Evolutionary conservation across 2,888 invertebrate species (phyloP).

Genomic region (Clitarchus hookeri): DNA sequence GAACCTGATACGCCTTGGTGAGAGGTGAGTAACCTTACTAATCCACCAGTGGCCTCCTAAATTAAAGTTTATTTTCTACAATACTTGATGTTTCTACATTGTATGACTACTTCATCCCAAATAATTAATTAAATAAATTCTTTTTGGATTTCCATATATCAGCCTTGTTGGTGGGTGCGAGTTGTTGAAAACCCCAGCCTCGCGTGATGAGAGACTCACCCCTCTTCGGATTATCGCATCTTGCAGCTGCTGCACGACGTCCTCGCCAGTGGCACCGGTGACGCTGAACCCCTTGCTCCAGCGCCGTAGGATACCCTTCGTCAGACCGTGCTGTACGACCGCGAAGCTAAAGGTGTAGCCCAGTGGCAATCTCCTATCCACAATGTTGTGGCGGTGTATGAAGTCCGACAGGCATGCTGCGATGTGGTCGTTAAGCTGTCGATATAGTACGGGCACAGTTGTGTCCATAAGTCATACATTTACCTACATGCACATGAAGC

Average conservation of each 20-base stretch:
- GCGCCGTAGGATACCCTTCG: constrained; percentile 58
- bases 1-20: too few species aligned
- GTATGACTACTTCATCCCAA: too few species aligned
- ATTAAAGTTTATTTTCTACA: too few species aligned
- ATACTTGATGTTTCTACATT: too few species aligned
- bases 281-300: constrained; percentile 71
- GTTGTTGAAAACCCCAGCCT: too few species aligned
- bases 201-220: constrained; percentile 48
- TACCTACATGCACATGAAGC: too few species aligned
- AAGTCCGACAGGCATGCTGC: constrained; percentile 62
- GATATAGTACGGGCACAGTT: constrained; percentile 44
- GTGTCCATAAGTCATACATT: constrained; percentile 15
- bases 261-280: constrained; percentile 62
- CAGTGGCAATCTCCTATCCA: constrained; percentile 55
- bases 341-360: constrained; percentile 70
- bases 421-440: constrained; percentile 60
- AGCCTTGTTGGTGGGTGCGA: too few species aligned
- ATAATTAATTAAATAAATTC: too few species aligned
- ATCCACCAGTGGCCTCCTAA: too few species aligned
- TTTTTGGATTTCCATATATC: too few species aligned
- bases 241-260: constrained; percentile 61
- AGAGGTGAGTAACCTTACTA: too few species aligned
- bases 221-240: constrained; percentile 59
- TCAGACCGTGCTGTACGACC: constrained; percentile 61
- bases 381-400: constrained; percentile 56